Base-by-base conservation (phyloP, 2,113 vertebrate genomes). In the Erpornis zantholeuca region DNA sequence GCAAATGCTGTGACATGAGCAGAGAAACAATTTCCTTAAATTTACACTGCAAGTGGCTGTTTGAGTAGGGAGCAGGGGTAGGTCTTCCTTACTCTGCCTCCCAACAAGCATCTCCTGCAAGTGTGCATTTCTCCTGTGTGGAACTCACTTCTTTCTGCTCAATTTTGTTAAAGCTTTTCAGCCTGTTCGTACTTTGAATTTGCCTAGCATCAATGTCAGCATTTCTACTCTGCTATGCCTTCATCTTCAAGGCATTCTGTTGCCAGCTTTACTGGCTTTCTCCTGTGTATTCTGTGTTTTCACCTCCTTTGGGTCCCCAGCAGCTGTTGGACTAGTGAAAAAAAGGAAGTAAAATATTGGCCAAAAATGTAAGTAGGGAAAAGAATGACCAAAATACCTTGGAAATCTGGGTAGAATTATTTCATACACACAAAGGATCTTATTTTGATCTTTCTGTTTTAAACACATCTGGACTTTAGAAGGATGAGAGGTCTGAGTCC, bases 391-490 rank as follows among this genome's bases (percentile, higher is more conserved):
- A 50, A 88, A 97, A 76, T 88, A 79, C 52, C 78, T 90, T 93
- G 52, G 60, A 96, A 97, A 95, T 92, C 92, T 90, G 92, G 45
- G 68, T 94, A 83, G 90, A 95, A 94, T 93, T 92, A 95, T 94
- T 95, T 83, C 80, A 86, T 78, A 29, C 28, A 20, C 56, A 52
- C 73, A 93, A 52, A 93, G 24, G 64, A 75, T 73, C 64, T 88
- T 83, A 88, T 86, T 97, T 93, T 95, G 86, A 71, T 93, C 93
- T 88, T 95, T 75, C 71, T 95, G 42, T 40, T 85, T 92, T 75
- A 92, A 93, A 75, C 36, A 28, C 60, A 78, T 93, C 68, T 94
- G 85, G 85, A 63, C 6, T 90, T 80, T 7, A 70, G 75, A 69
- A 87, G 92, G 65, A 77, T 83, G 79, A 93, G 75, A 93, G 3